These are phyloP conservation scores for Sitta europaea DNA, from an alignment of 2,113 vertebrate genomes.

Conservation along the genomic window DNA sequence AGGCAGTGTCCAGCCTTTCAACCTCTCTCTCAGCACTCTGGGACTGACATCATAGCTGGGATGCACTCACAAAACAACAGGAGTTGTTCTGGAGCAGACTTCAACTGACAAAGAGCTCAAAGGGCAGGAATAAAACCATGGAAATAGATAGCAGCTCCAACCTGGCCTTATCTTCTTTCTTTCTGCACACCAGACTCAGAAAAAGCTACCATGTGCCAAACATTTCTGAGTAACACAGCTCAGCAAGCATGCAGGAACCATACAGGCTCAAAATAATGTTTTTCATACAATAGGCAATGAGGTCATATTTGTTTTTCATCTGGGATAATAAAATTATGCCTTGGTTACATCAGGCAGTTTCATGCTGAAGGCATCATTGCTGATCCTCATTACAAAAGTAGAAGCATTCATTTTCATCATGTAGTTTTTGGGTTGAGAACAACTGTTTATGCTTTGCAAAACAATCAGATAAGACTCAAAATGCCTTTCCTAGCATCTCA, in stretches of 20 bases:
- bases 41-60: neutral
- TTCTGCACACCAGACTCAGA: neutral
- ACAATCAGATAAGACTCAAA: constrained; percentile 3
- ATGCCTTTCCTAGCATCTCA: neutral
- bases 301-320: constrained; percentile 56
- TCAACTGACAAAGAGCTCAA: neutral
- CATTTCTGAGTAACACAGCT: neutral
- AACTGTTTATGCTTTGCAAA: neutral
- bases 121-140: neutral
- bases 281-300: constrained; percentile 50
- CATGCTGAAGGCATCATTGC: constrained; percentile 6
- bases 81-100: neutral
- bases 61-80: neutral
- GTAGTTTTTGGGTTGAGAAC: neutral
- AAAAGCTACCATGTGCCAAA: constrained; percentile 12
- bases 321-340: constrained; percentile 41
- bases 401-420: neutral
- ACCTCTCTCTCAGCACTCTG: neutral
- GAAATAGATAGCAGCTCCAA: neutral
- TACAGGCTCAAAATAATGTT: constrained; percentile 41
- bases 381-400: neutral
- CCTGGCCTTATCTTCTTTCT: neutral
- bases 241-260: constrained; percentile 46
- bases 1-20: neutral
- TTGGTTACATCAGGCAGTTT: neutral